Evolutionary conservation across 2,888 invertebrate species (phyloP).

Genomic region (Acanthococcus lagerstroemiae): DNA sequence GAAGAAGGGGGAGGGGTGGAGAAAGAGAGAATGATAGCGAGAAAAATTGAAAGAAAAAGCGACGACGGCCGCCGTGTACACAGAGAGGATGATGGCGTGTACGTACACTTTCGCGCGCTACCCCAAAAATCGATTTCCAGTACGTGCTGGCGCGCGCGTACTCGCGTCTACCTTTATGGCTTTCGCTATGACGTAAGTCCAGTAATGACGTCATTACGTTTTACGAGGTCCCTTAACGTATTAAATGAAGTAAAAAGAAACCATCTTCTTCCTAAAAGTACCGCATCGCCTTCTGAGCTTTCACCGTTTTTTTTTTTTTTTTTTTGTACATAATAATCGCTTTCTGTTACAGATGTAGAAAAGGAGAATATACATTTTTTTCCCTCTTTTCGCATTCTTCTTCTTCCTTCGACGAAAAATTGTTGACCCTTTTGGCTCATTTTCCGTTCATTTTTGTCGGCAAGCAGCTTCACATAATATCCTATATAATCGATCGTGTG

Average conservation of each 20-base stretch:
- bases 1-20: background rate
- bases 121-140: constrained; percentile 24
- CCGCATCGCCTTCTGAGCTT: constrained; percentile 17
- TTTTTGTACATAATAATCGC: too few relatives aligned
- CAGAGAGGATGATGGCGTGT: too few relatives aligned
- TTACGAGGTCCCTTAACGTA: constrained; percentile 29
- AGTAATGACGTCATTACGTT: constrained; percentile 30
- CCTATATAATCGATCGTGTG: too few relatives aligned
- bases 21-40: background rate
- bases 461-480: too few relatives aligned
- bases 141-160: background rate
- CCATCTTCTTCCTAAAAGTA: constrained; percentile 23
- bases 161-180: constrained; percentile 24
- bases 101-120: constrained; percentile 17
- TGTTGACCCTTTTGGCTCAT: too few relatives aligned
- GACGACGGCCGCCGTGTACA: constrained; percentile 15
- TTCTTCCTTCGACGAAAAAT: too few relatives aligned
- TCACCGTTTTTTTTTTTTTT: too few relatives aligned
- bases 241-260: constrained; percentile 26
- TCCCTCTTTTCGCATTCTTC: too few relatives aligned
- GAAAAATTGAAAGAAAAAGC: constrained; percentile 7
- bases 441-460: too few relatives aligned
- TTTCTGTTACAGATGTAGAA: too few relatives aligned
- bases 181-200: constrained; percentile 29
- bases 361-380: too few relatives aligned